Base-by-base conservation (phyloP, 2,797 vertebrate genomes). In the Novumbra hubbsi region DNA sequence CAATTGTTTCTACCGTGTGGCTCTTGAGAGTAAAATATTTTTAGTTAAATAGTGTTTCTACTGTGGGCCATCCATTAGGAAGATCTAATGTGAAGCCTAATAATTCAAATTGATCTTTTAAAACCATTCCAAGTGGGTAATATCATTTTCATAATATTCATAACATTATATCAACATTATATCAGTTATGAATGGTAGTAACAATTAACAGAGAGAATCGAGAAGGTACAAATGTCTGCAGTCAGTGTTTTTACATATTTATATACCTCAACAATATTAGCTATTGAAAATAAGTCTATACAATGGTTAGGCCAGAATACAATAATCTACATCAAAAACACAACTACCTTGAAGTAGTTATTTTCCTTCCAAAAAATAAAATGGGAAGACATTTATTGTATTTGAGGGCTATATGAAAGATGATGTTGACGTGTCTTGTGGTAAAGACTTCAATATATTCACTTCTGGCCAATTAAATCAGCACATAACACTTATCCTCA, bases 401-500 rank as follows among this genome's bases (percentile, higher is more conserved):
- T 60, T 27, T 71, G 12, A 64, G 57, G 68, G 60, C 75, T 72
- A 38, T 73, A 81, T 78, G 55, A 74, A 72, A 11, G 2, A 78
- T 32, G 74, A 70, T 83, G 1, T 81, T 70, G 66, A 4, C 28
- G 6, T 73, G 9, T 74, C 4, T 55, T n/a, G 72, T 70, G 60
- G 50, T 77, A 32, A 81, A 64, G 17, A 74, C 49, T 62, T 71
- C 73, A 78, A 49, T 69, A 76, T 71, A 65, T 72, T 38, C 34
- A 38, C 34, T 38, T 6, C 34, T 38, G 34, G 34, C 34, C 4
- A 5, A 38, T 5, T 38, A 38, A 38, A 38, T 38, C 34, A 38
- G 34, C 34, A 4, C 4, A 38, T 38, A 38, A 38, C 34, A 38
- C 34, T 38, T 38, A 38, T 38, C 34, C 34, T 38, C 0, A 38